Conservation (phyloP, 2,113 vertebrate genomes). For the Erythrolamprus reginae region DNA sequence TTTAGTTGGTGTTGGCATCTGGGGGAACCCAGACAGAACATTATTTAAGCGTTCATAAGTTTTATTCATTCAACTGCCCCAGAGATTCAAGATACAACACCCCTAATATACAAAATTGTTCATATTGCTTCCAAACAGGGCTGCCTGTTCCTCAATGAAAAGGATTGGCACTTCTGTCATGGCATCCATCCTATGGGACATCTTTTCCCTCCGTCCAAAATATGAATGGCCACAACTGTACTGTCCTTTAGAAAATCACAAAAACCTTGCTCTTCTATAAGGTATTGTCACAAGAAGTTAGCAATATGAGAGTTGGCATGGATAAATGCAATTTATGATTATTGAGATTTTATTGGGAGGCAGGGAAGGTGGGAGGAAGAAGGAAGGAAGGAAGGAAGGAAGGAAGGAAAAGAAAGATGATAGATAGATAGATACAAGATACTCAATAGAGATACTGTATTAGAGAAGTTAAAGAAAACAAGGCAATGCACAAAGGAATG, state of each 20-base stretch:
- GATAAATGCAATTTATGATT: no score
- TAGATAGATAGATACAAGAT: no score
- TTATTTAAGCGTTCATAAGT: not conserved
- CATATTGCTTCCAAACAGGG: not conserved
- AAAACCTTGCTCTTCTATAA: no score
- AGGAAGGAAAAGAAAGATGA: no score
- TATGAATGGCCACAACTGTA: not conserved
- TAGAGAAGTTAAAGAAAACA: not conserved
- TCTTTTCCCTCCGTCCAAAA: not conserved
- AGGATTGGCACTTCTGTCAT: not conserved
- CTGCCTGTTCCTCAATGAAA: not conserved
- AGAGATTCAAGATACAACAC: not conserved
- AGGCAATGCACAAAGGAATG: not conserved
- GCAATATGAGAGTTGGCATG: no score
- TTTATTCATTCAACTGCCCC: not conserved
- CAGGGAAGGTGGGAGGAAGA: no score
- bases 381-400: not conserved
- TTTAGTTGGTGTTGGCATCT: no score
- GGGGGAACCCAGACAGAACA: no score
- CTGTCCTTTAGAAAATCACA: not conserved
- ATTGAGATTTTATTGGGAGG: no score
- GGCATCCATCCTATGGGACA: not conserved
- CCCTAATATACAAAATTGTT: not conserved
- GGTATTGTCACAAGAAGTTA: no score
- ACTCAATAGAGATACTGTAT: not conserved